phyloP scores from a whole-genome alignment of 2,113 vertebrate species.

The Pelobates fuscus region DNA sequence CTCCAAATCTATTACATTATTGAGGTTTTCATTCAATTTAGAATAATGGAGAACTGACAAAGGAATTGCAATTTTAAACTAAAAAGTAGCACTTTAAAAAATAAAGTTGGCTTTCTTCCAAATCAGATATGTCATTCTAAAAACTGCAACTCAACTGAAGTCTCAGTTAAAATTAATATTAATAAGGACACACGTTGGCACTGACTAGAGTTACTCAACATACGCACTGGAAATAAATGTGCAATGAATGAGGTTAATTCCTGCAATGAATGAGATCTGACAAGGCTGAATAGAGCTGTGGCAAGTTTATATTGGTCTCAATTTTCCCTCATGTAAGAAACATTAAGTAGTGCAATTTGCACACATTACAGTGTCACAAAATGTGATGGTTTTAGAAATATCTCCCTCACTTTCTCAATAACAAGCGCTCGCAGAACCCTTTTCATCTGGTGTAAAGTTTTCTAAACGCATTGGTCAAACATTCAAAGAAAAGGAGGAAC shows the following conservation, averaged over 20 bases:
- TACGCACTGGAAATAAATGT: no score
- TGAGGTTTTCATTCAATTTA: no score
- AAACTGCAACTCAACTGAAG: no score
- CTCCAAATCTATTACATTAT: no score
- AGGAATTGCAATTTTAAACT: no score
- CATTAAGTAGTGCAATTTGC: not conserved
- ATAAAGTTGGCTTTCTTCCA: no score
- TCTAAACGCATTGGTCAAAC: constrained; percentile 36
- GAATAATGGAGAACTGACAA: no score
- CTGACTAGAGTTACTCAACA: no score
- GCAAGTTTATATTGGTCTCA: not conserved
- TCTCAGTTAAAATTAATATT: no score
- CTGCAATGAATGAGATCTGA: not conserved
- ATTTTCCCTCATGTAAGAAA: not conserved
- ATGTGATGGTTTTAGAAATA: constrained; percentile 10
- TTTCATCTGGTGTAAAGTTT: constrained; percentile 27
- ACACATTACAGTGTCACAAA: not conserved
- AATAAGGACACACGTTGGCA: no score
- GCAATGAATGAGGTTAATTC: not conserved
- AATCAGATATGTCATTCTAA: no score
- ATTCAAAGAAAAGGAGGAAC: constrained; percentile 18
- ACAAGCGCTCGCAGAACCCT: not conserved
- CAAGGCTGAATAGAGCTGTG: not conserved
- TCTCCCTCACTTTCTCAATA: constrained; percentile 26
- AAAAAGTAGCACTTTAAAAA: no score